Base-by-base conservation (phyloP, 1,140 invertebrate genomes). In the Nilaparvata lugens region DNA sequence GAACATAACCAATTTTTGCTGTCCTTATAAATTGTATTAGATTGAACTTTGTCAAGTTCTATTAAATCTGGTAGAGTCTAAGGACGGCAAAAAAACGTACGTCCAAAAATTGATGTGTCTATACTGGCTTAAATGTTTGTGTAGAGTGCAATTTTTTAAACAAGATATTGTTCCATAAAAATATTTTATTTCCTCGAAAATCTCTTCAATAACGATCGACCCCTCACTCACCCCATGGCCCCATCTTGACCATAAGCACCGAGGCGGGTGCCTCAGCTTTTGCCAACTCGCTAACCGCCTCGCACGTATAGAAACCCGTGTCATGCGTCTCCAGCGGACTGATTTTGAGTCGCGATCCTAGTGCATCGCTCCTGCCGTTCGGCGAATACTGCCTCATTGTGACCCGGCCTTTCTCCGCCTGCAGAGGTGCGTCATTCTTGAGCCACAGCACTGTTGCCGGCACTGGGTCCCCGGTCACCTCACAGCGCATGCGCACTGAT, bases 301-400 rank as follows among this genome's bases (percentile, higher is more conserved):
- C 77, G 71, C 87, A 89, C n/a, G 77, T 78, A 68, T 88, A 87
- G 71, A 79, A 84, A 18, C 84, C 86, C 35, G 77, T 78, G 70
- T 89, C 87, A 58, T 82, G 79, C 14, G 79, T 75, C 61, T 86
- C 82, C 42, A 86, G 66, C 54, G 81, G 76, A 35, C 69, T 72
- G 59, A 90, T 85, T 52, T 79, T 76, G 19, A 89, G 72, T 21
- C 74, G 69, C 0, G 80, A 81, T 1, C 72, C 75, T 18, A 75
- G 60, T 57, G 23, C 59, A 60, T 25, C 52, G 48, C 56, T 24
- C 14, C 19, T 23, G 35, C 48, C 43, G 13, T 35, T 13, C 6
- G 56, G 52, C 1, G 55, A 55, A 56, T 65, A 56, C 35, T 63
- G 40, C 38, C 62, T 52, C 25, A 52, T 7, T 54, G 56, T 63